phyloP scores from a whole-genome alignment of 2,888 invertebrate species.

The Campoletis raptor region DNA sequence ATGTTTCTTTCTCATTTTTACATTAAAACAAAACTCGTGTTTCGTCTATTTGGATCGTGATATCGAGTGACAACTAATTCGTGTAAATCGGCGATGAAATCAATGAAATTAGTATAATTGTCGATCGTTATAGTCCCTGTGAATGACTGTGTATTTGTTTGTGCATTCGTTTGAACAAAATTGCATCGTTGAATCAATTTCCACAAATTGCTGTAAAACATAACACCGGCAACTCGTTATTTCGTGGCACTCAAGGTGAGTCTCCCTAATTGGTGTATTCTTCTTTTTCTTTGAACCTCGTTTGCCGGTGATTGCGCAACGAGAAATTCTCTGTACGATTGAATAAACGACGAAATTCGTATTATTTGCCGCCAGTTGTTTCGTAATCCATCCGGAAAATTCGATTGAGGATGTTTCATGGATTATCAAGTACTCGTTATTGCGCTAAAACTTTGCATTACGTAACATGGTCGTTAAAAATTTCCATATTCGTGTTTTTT shows the following conservation, averaged over 20 bases:
- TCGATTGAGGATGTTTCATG: slow-evolving; percentile 8
- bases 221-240: slow-evolving; percentile 41
- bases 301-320: slow-evolving; percentile 55
- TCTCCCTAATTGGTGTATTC: slow-evolving; percentile 57
- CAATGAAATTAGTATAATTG: slow-evolving; percentile 5
- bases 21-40: not conserved
- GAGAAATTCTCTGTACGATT: not conserved
- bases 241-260: slow-evolving; percentile 63
- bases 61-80: not conserved
- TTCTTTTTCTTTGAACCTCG: slow-evolving; percentile 36
- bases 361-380: not conserved
- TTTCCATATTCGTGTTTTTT: not conserved
- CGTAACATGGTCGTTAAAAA: not conserved
- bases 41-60: not conserved
- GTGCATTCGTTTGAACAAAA: slow-evolving; percentile 31
- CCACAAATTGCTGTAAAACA: not conserved
- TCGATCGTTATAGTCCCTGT: slow-evolving; percentile 18
- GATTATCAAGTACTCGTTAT: not conserved
- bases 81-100: slow-evolving; percentile 5
- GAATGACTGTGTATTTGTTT: slow-evolving; percentile 20
- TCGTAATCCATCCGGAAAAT: slow-evolving; percentile 7
- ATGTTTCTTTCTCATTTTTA: not conserved
- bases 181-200: slow-evolving; percentile 31
- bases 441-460: not conserved
- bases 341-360: slow-evolving; percentile 9